These are phyloP conservation scores for Holacanthella duospinosa DNA, from an alignment of 2,888 invertebrate genomes.

Conservation along the genomic window DNA sequence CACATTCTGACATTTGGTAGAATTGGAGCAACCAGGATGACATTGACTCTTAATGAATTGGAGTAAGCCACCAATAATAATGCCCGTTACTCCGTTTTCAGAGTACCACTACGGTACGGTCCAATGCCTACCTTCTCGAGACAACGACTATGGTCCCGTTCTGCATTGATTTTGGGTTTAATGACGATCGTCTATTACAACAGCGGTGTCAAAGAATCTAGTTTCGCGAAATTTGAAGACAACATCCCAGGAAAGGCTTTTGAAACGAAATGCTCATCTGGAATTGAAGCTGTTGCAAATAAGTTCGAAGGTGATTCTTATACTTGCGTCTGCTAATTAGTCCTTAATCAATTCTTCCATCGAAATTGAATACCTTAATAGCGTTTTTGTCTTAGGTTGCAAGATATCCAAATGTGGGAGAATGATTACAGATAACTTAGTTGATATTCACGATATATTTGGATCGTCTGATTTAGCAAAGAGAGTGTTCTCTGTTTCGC, in stretches of 20 bases:
- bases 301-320: not conserved
- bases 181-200: slow-evolving; percentile 35
- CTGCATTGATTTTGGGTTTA: slow-evolving; percentile 39
- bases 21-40: too few species aligned
- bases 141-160: slow-evolving; percentile 45
- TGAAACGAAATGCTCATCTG: slow-evolving; percentile 26
- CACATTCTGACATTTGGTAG: too few species aligned
- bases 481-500: not conserved
- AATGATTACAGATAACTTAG: not conserved
- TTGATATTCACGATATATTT: not conserved
- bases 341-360: too few species aligned
- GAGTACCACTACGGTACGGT: slow-evolving; percentile 41
- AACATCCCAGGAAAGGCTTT: slow-evolving; percentile 21
- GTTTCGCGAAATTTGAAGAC: slow-evolving; percentile 34
- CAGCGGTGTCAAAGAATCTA: slow-evolving; percentile 26
- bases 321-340: too few species aligned
- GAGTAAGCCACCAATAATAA: too few species aligned
- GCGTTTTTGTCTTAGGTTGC: not conserved
- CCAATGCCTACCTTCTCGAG: slow-evolving; percentile 44
- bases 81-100: too few species aligned
- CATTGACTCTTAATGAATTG: too few species aligned
- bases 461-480: not conserved
- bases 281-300: not conserved
- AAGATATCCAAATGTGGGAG: not conserved
- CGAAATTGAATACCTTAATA: not conserved